Conservation (phyloP, 2,113 vertebrate genomes). For the Stegostoma tigrinum region DNA sequence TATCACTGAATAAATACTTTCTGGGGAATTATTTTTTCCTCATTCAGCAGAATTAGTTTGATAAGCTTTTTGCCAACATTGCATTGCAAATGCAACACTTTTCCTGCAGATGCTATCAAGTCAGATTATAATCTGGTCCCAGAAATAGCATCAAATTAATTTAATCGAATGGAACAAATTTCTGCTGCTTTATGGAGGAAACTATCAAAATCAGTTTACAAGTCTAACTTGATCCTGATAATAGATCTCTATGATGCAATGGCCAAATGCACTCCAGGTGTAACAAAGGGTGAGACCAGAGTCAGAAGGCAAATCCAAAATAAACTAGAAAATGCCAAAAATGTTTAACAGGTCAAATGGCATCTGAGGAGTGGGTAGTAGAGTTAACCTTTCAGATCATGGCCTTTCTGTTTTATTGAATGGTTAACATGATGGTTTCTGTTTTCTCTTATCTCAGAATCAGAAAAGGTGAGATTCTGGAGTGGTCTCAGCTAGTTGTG, state of each 20-base stretch:
- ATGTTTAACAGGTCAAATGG: too few relatives aligned
- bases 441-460: too few relatives aligned
- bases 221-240: not conserved
- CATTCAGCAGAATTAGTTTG: not conserved
- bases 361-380: too few relatives aligned
- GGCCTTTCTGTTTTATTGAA: too few relatives aligned
- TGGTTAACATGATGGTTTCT: too few relatives aligned
- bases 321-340: too few relatives aligned
- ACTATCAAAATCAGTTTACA: not conserved
- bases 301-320: not conserved
- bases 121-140: not conserved
- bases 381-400: too few relatives aligned
- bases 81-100: not conserved
- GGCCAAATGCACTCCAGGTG: not conserved
- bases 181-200: too few relatives aligned
- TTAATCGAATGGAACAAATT: not conserved
- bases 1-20: conserved; percentile 7
- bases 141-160: not conserved
- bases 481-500: not conserved
- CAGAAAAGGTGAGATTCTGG: too few relatives aligned
- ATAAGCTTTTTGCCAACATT: not conserved
- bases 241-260: not conserved
- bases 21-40: conserved; percentile 10
- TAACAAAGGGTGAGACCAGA: not conserved
- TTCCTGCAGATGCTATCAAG: not conserved